phyloP scores from a whole-genome alignment of 2,113 vertebrate species.

The Actenoides hombroni region DNA sequence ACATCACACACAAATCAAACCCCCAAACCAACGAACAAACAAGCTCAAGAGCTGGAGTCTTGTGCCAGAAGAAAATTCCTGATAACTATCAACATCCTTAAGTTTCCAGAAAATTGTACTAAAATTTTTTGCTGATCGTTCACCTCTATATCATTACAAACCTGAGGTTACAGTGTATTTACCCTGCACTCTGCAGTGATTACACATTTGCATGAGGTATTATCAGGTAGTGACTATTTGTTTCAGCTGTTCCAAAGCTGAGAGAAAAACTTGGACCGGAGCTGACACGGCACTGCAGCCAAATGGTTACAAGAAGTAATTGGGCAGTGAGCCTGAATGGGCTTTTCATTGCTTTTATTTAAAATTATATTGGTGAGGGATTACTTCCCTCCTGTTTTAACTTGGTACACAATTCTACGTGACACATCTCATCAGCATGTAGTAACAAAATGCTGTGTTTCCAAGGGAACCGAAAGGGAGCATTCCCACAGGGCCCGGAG shows the following conservation, averaged over 20 bases:
- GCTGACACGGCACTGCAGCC: background rate
- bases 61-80: background rate
- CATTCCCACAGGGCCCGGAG: background rate
- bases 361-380: background rate
- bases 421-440: background rate
- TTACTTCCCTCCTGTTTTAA: background rate
- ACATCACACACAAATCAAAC: background rate
- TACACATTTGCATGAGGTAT: background rate
- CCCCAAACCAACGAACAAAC: too few relatives aligned
- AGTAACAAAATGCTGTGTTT: slow-evolving; percentile 1
- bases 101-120: background rate
- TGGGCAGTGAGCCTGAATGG: background rate
- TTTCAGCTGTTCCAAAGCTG: background rate
- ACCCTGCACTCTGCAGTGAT: background rate
- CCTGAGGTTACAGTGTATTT: background rate
- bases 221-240: background rate
- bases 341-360: background rate
- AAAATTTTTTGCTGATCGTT: background rate
- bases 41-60: background rate
- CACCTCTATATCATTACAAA: background rate
- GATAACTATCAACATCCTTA: background rate
- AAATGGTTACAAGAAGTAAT: background rate
- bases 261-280: background rate
- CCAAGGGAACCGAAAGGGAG: slow-evolving; percentile 27
- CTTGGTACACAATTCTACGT: background rate